Percentiles rank a stretch among this genome's conserved stretches.
Evolutionary conservation across 2,797 vertebrate genomes (phyloP).

Genomic region (Hybognathus amarus): DNA sequence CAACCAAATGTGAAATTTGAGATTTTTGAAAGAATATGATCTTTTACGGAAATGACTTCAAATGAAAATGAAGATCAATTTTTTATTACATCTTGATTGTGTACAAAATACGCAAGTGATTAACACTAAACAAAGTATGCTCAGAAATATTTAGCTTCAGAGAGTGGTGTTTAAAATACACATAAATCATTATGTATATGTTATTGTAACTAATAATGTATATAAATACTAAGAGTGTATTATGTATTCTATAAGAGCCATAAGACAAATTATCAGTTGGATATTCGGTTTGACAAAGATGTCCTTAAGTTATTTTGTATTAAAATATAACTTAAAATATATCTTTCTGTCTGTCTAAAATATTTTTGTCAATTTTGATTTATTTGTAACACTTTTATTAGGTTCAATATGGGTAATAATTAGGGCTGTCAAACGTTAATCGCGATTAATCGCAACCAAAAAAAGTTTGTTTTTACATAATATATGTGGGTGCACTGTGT

Average conservation of each 20-base stretch:
- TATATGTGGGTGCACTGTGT: no score
- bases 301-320: slow-evolving; percentile 42
- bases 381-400: background rate
- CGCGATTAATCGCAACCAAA: no score
- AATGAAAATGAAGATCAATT: slow-evolving; percentile 8
- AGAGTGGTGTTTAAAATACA: slow-evolving; percentile 27
- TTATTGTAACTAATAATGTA: slow-evolving; percentile 19
- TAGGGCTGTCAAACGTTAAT: no score
- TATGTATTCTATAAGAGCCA: background rate
- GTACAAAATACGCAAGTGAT: slow-evolving; percentile 51
- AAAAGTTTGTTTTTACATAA: no score
- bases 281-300: slow-evolving; percentile 4
- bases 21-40: background rate
- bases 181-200: background rate
- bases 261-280: background rate
- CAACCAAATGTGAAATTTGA: background rate
- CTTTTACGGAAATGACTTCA: background rate
- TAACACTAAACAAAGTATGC: slow-evolving; percentile 26
- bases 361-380: background rate
- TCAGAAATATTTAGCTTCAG: slow-evolving; percentile 19
- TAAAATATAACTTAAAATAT: slow-evolving; percentile 8
- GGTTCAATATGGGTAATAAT: slow-evolving; percentile 1
- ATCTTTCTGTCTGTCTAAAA: background rate
- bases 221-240: slow-evolving; percentile 7
- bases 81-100: slow-evolving; percentile 48